Conservation (phyloP, 2,113 vertebrate genomes). For the Hemicordylus capensis region DNA sequence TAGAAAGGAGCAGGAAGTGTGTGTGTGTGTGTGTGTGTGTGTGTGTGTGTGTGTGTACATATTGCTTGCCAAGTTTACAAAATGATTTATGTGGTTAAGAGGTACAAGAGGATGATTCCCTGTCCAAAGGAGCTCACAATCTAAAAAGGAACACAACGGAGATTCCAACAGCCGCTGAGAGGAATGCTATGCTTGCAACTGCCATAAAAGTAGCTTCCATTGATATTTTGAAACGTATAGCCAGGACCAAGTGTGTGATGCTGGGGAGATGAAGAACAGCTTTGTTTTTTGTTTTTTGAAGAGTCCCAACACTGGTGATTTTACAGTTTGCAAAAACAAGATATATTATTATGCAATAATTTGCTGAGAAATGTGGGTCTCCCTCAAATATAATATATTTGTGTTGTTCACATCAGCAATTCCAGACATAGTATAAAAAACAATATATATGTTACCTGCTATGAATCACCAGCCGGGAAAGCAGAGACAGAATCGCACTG, state of each 20-base stretch:
- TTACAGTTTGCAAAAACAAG: neutral
- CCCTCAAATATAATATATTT: neutral
- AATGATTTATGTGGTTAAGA: no score
- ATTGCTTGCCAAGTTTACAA: no score
- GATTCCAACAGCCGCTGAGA: no score
- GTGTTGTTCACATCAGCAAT: neutral
- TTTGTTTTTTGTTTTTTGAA: neutral
- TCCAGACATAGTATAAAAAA: neutral
- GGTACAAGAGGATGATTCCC: no score
- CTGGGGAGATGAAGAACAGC: neutral
- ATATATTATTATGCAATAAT: neutral
- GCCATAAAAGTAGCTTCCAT: neutral
- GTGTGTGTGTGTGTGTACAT: no score
- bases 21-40: no score
- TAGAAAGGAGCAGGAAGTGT: neutral
- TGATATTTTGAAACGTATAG: neutral
- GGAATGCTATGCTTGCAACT: no score
- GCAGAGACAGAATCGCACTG: conserved; percentile 5
- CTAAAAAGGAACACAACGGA: no score
- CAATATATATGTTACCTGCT: neutral
- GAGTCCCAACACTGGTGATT: neutral
- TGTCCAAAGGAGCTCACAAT: no score
- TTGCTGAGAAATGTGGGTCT: neutral
- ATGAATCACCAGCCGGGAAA: conserved; percentile 19
- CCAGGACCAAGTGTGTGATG: neutral